Base-by-base conservation (phyloP, 2,888 invertebrate species). In the Lottia scabra region DNA sequence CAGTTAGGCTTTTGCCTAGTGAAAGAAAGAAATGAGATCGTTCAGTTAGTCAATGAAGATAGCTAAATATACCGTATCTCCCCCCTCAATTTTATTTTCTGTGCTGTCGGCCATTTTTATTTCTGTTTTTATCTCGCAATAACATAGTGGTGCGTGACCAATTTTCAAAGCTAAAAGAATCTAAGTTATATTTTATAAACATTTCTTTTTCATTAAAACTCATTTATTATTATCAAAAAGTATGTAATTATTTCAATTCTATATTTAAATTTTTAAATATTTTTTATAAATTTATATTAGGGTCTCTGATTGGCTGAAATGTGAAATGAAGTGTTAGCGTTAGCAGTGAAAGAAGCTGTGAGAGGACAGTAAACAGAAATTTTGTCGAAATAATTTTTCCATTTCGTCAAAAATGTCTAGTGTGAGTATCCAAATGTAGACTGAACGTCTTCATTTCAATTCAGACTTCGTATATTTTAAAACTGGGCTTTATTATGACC, bases 341-440 rank as follows among this genome's bases (percentile, higher is more conserved):
- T 56, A 56, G 56, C 56, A 56, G 56, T 56, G 56, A 23, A 56
- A 56, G 19, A 56, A 23, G 19, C 56, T 38, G 38, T 38, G 38
- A 38, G 38, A 10, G 38, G 38, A 38, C 38, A 38, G 38, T 38
- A 38, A 38, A 38, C 38, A 38, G 38, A 38, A 5, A 23, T 23
- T 56, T 23, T 56, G 56, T 56, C 19, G 56, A 56, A 56, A 56
- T 56, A 56, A 56, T 19, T 56, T 38, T 23, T 13, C 19, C 23
- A 56, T 56, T 56, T 19, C 56, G 56, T 56, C 19, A 74, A 71
- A 71, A 56, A 78, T 78, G 78, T 78, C 78, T 38, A 75, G 75
- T 75, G 78, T 78, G 76, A 76, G 78, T 78, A 73, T 67, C 23
- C 13, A 5, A 38, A 38, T 38, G 1, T 38, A 8, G 3, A 10